Base-by-base conservation (phyloP, 2,888 invertebrate genomes). In the Hanleya hanleyi region DNA sequence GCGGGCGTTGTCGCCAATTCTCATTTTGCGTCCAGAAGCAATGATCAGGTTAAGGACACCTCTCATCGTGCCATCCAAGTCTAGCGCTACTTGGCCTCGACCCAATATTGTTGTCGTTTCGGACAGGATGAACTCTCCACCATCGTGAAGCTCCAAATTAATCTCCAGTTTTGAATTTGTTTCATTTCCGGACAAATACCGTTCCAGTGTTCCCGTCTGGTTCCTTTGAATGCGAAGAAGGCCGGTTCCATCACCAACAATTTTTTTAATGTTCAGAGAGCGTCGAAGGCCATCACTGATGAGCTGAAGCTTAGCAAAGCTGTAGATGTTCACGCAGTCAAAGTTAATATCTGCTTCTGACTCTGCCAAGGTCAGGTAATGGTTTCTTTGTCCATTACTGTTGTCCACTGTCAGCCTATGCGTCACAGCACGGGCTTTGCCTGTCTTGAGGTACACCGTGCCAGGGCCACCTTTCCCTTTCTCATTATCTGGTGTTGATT, bases 61-160 rank as follows among this genome's bases (percentile, higher is more conserved):
- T 61, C 78, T 71, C 70, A 86, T 22, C 5, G 77, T 73, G 1
- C 86, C 86, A 67, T 85, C 78, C 18, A 86, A 69, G 68, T 86
- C 83, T n/a, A 86, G 67, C 1, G 86, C 84, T 33, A 76, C 77
- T 1, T 75, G 61, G 7, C 80, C 83, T 41, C 80, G 78, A 0
- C 86, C 86, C 41, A 85, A 74, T 26, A 85, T 78, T 9, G 79
- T 78, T 1, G 82, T 81, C 7, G 83, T 83, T 70, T 86, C 84
- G 0, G 85, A 84, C 66, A 86, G 65, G 18, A 86, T 77, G 67
- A 84, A 84, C 70, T 84, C 81, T 26, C 86, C 86, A n/a, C 84
- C 84, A 68, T 82, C 69, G 69, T 84, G 82, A 0, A 86, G 79
- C 38, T 84, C 84, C 32, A 86, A 74, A 64, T 85, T 86, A 29